Base-by-base conservation (phyloP, 1,140 invertebrate genomes). In the Lysiphlebus fabarum region DNA sequence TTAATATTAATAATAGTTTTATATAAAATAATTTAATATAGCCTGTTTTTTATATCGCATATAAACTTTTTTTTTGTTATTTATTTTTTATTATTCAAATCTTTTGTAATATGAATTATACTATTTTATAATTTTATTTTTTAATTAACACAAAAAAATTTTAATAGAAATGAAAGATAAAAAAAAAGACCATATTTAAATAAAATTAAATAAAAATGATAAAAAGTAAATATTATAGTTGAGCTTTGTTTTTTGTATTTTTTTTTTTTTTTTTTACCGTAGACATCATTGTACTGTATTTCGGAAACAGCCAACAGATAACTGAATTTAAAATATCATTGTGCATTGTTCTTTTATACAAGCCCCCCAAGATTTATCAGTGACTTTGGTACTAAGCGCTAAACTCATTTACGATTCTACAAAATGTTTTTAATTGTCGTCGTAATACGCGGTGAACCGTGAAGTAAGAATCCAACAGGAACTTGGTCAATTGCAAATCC, bases 371-470 rank as follows among this genome's bases (percentile, higher is more conserved):
- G 43, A 65, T 60, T 43, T 38, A 57, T 12, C 63, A 36, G 26
- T 53, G 56, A 70, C 68, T 73, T 75, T 59, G 61, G 71, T 72
- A 56, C 70, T 72, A 70, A 73, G 74, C 64, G 71, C 70, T 67
- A 65, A 54, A 66, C 64, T 74, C 72, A 74, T 72, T 76, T 72
- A 76, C 66, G 68, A 75, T 56, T 38, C 54, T 56, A 14, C 36
- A 64, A 65, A 67, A 73, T 72, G 62, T 74, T 75, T 44, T 78
- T 76, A 76, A 78, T 78, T 67, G 66, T 69, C 58, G 69, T 67
- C 67, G 60, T 76, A 76, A 76, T 72, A 66, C 33, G 38, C 70
- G 65, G 6, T 64, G 64, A 61, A 76, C 62, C 74, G 72, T 59
- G 60, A 71, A 66, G 45, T 50, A 26, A 26, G 17, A 26, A 26